These are phyloP conservation scores for Frankliniella intonsa DNA, from an alignment of 2,888 invertebrate species.

Conservation along the genomic window DNA sequence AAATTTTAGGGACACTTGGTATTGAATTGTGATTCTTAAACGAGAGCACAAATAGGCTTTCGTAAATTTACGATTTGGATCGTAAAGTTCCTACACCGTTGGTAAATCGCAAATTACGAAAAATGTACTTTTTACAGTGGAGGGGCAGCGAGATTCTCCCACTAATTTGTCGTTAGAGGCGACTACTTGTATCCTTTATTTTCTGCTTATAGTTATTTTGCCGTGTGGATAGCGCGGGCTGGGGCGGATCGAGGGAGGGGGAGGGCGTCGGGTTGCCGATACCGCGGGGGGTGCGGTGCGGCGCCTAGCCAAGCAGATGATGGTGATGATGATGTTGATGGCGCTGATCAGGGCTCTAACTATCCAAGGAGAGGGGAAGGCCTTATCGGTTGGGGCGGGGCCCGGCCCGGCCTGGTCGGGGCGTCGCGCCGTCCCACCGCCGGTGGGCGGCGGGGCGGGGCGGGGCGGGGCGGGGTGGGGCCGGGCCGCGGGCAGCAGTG, in stretches of 20 bases:
- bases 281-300: background rate
- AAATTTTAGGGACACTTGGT: too few relatives aligned
- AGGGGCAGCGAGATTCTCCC: too few relatives aligned
- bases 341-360: background rate
- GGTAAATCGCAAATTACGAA: too few relatives aligned
- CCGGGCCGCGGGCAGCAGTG: background rate
- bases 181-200: too few relatives aligned
- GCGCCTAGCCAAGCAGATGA: slow-evolving; percentile 2
- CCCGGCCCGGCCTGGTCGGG: background rate
- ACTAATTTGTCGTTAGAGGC: too few relatives aligned
- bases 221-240: background rate
- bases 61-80: too few relatives aligned
- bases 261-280: background rate
- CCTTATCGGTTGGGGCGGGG: background rate
- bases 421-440: too few relatives aligned
- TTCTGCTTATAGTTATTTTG: too few relatives aligned
- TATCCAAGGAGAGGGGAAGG: background rate
- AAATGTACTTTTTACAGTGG: too few relatives aligned
- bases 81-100: too few relatives aligned
- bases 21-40: too few relatives aligned
- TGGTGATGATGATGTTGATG: background rate
- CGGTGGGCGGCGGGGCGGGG: background rate
- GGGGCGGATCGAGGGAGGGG: background rate
- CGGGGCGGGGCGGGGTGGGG: background rate
- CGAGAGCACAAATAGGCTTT: too few relatives aligned